Percentiles rank a stretch among this genome's conserved stretches.
Evolutionary conservation across 1,140 invertebrate species (phyloP).

Genomic region (Trachymyrmex cornetzi): DNA sequence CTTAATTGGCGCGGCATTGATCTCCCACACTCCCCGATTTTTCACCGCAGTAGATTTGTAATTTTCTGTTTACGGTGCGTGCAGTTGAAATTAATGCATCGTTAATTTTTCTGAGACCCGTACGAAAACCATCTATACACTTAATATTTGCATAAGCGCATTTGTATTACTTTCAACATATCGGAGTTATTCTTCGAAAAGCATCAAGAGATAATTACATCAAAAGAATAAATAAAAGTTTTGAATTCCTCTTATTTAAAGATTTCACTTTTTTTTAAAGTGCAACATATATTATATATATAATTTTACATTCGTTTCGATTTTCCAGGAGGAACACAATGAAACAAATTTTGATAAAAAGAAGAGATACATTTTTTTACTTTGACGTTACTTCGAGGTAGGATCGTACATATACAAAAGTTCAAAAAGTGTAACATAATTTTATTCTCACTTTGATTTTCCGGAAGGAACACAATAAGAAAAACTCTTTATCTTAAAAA

Average conservation of each 20-base stretch:
- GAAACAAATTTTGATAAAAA: no score
- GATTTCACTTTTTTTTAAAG: no score
- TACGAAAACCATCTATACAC: neutral
- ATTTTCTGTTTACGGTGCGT: constrained; percentile 10
- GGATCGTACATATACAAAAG: no score
- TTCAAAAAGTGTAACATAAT: no score
- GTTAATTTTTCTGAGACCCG: neutral
- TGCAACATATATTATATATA: neutral
- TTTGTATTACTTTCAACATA: neutral
- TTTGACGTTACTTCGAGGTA: no score
- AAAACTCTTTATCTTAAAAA: no score
- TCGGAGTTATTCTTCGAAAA: neutral
- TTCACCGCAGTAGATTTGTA: neutral
- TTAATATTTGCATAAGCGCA: neutral
- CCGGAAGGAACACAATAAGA: neutral
- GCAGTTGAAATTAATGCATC: neutral
- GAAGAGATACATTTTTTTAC: no score
- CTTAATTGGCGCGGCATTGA: constrained; percentile 34
- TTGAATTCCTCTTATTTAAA: neutral
- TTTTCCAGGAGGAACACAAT: neutral
- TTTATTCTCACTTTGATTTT: neutral
- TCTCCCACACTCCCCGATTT: neutral
- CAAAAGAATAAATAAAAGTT: neutral
- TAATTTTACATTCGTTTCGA: neutral
- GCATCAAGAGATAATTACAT: neutral